Conservation (phyloP, 2,113 vertebrate species). For the Sorex araneus region DNA sequence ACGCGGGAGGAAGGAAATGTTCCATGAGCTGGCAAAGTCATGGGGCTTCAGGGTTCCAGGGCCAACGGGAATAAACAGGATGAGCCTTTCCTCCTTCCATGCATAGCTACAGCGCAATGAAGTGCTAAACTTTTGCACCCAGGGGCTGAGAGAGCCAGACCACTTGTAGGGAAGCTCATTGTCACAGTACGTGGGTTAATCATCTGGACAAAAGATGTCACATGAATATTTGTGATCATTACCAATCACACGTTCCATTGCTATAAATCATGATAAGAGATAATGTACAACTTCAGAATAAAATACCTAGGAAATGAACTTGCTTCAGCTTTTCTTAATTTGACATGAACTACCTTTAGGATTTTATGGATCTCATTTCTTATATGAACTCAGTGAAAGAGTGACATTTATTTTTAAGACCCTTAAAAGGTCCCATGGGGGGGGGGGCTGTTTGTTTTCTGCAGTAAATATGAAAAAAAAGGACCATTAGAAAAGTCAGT, state of each 20-base stretch:
- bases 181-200: neutral
- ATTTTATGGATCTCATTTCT: conserved; percentile 65
- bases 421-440: conserved; percentile 45
- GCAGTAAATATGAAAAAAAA: conserved; percentile 67
- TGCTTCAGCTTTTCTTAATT: conserved; percentile 57
- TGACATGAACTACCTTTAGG: conserved; percentile 52
- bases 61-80: conserved; percentile 46
- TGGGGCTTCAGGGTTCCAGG: too few relatives aligned
- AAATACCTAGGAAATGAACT: conserved; percentile 69
- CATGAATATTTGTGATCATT: neutral
- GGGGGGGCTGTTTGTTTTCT: conserved; percentile 66
- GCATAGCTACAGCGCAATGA: neutral
- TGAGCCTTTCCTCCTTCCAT: neutral
- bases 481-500: conserved; percentile 73
- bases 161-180: neutral
- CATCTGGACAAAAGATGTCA: conserved; percentile 45
- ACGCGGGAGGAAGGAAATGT: conserved; percentile 61
- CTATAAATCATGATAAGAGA: neutral
- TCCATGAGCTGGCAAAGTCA: neutral
- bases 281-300: neutral
- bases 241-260: neutral
- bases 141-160: neutral
- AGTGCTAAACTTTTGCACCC: neutral
- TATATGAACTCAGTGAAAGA: conserved; percentile 63
- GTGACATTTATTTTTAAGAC: conserved; percentile 76